Evolutionary conservation across 92 coral and sea anemone species (phyloP).

Genomic region (Ricordea florida): DNA sequence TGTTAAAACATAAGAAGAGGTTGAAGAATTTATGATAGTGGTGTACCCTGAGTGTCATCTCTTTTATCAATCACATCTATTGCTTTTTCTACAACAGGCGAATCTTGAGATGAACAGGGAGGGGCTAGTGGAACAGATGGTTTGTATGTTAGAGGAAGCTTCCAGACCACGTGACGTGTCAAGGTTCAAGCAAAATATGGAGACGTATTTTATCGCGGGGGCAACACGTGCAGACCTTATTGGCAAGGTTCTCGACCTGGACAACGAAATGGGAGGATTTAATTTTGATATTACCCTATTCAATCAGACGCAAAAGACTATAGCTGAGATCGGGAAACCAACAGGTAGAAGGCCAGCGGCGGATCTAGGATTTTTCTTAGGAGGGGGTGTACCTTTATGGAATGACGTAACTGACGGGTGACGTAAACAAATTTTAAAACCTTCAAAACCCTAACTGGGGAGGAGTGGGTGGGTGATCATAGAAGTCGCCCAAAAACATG

Average conservation of each 20-base stretch:
- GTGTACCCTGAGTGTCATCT: too few species aligned
- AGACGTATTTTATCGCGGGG: not conserved
- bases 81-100: too few species aligned
- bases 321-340: not conserved
- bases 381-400: too few species aligned
- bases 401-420: too few species aligned
- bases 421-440: too few species aligned
- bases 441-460: too few species aligned
- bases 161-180: not conserved
- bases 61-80: too few species aligned
- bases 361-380: too few species aligned
- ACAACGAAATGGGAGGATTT: not conserved
- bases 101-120: conserved; percentile 3
- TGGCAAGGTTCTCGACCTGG: conserved; percentile 1
- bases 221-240: not conserved
- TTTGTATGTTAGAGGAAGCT: not conserved
- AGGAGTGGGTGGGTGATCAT: too few species aligned
- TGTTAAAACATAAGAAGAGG: too few species aligned
- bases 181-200: conserved; percentile 15
- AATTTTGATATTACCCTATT: not conserved
- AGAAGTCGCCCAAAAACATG: too few species aligned
- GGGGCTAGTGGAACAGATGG: not conserved
- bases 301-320: not conserved
- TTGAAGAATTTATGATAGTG: too few species aligned
- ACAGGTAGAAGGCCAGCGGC: not conserved